Base-by-base conservation (phyloP, 2,113 vertebrate species). In the Trogon melanurus region DNA sequence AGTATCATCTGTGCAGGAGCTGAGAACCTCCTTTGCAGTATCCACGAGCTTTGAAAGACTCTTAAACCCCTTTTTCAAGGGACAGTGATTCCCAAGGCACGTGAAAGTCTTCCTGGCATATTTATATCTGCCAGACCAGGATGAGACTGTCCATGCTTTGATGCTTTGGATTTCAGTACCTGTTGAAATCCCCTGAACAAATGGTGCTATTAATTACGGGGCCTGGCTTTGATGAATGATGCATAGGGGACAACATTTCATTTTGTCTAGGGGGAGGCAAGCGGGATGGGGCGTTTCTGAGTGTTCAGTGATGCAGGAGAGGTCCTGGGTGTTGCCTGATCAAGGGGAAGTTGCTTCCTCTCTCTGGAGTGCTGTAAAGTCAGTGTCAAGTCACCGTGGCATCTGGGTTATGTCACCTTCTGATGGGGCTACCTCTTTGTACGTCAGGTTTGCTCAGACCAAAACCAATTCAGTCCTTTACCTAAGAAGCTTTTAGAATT, bases 381-480 rank as follows among this genome's bases (percentile, higher is more conserved):
- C 93, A 94, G 90, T 91, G 94, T 97, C 95, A 95, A 87, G 91
- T 85, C 88, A 69, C 83, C 47, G 62, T 86, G 85, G 80, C 89
- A 64, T 97, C 96, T 97, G 96, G 94, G 88, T 95, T 97, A 69
- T 94, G 93, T 96, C 96, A 95, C 80, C 94, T 88, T 66, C 84
- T 79, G 79, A 69, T 56, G 38, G 67, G 70, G 83, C 87, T 80
- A 16, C 41, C 66, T 67, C 69, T 81, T 83, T 50, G 17, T 41
- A 21, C 0, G 0, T 66, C 41, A 66, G 54, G 66, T 58, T 64
- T 60, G 30, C 79, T 85, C 85, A 82, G 64, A 74, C 92, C 89
- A 66, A 95, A 93, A 79, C 27, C 54, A 60, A 56, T 50, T 56
- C 66, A 86, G 15, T 41, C 26, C 60, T 72, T 84, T 50, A 21